Evolutionary conservation across 2,888 invertebrate genomes (phyloP).

Genomic region (Hyalella azteca): DNA sequence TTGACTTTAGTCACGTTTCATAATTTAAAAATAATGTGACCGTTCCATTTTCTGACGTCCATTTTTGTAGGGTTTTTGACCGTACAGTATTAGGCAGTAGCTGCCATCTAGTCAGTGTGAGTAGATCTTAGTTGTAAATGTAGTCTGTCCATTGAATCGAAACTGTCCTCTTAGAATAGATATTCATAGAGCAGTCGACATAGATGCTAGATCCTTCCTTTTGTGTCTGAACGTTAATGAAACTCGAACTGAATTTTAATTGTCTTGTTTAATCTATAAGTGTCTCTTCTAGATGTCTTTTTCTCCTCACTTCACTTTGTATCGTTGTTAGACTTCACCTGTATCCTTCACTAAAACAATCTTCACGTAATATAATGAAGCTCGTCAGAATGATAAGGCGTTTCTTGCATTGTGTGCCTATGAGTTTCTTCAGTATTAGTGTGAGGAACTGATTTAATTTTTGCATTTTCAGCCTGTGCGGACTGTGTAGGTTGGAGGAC

Average conservation of each 20-base stretch:
- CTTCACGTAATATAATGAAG: background rate
- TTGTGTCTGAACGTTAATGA: background rate
- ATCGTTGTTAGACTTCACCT: too few species aligned
- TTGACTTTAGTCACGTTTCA: too few species aligned
- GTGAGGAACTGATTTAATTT: background rate
- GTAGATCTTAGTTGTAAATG: background rate
- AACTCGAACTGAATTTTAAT: too few species aligned
- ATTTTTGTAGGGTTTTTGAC: too few species aligned
- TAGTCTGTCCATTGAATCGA: constrained; percentile 7
- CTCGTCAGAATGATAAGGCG: background rate
- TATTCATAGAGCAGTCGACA: background rate
- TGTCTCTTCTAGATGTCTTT: too few species aligned
- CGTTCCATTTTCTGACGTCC: too few species aligned
- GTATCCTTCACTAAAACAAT: too few species aligned
- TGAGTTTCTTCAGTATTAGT: background rate
- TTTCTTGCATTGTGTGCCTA: constrained; percentile 18
- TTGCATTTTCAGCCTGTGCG: constrained; percentile 36
- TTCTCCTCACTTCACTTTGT: too few species aligned
- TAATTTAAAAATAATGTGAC: too few species aligned
- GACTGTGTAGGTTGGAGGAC: constrained; percentile 35
- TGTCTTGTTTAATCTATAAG: too few species aligned
- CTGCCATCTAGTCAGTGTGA: background rate
- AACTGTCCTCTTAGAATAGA: constrained; percentile 4
- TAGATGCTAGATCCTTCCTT: background rate
- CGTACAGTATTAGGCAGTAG: background rate